A percentile compares a stretch with the other conserved stretches of the same genome.
phyloP scores from a whole-genome alignment of 2,888 invertebrate species.

The Neelides folsomi region DNA sequence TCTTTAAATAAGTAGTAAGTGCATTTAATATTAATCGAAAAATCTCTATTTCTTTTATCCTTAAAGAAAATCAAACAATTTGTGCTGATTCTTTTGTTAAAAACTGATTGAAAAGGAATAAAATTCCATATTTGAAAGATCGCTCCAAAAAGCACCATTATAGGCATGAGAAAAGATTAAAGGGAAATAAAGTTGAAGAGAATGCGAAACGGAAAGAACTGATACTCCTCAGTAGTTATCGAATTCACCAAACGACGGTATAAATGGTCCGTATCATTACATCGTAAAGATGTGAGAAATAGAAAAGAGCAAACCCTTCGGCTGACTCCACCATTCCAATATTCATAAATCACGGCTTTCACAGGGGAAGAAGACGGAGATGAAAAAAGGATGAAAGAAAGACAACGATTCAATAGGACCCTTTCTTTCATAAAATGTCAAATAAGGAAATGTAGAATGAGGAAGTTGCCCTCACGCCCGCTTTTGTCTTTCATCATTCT shows the following conservation, averaged over 20 bases:
- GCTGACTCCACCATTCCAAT: conserved; percentile 28
- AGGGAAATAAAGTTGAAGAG: conserved; percentile 4
- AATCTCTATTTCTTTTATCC: too few relatives aligned
- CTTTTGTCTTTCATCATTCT: not conserved
- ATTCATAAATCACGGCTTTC: conserved; percentile 32
- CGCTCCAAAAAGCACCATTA: not conserved
- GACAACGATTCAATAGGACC: conserved; percentile 21
- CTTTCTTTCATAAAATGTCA: conserved; percentile 31
- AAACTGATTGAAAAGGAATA: too few relatives aligned
- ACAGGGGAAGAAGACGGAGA: conserved; percentile 7
- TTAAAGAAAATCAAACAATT: too few relatives aligned
- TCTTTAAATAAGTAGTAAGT: too few relatives aligned
- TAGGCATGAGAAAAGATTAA: conserved; percentile 4
- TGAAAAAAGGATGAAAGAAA: conserved; percentile 20
- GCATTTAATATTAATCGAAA: too few relatives aligned
- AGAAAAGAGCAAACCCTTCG: conserved; percentile 5
- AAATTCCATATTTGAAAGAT: not conserved
- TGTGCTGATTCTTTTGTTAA: too few relatives aligned
- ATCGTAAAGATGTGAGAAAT: conserved; percentile 17
- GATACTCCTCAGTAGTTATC: conserved; percentile 8
- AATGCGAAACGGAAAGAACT: conserved; percentile 4
- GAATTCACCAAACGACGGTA: conserved; percentile 5
- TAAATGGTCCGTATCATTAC: conserved; percentile 20
- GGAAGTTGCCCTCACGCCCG: too few relatives aligned
- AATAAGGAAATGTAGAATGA: conserved; percentile 18